Evolutionary conservation across 2,888 invertebrate species (phyloP).

Genomic region (Ormia ochracea): DNA sequence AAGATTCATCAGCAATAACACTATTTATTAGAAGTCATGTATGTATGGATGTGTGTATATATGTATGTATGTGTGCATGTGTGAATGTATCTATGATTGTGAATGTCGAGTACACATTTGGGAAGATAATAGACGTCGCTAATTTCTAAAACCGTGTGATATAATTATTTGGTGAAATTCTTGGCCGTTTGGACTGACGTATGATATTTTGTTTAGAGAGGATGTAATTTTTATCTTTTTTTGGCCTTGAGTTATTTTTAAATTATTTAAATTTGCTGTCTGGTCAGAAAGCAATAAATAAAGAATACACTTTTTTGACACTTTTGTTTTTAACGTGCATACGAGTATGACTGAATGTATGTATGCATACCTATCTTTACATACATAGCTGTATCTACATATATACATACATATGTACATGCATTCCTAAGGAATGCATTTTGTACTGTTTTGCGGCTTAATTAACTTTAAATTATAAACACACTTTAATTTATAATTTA

Average conservation of each 20-base stretch:
- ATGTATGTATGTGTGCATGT: background rate
- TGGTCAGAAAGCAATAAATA: background rate
- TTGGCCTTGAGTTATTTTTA: constrained; percentile 39
- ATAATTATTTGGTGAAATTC: constrained; percentile 13
- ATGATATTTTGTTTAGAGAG: background rate
- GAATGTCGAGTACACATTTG: too few relatives aligned
- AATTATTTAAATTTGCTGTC: constrained; percentile 1
- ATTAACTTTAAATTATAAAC: constrained; percentile 1
- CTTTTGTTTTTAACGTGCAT: constrained; percentile 5
- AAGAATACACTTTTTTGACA: constrained; percentile 16
- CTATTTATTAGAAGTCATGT: constrained; percentile 3
- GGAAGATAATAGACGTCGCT: background rate
- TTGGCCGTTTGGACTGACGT: constrained; percentile 19
- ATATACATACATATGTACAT: too few relatives aligned
- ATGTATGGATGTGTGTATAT: background rate
- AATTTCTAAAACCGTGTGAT: constrained; percentile 1
- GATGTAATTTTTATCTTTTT: background rate
- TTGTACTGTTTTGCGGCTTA: background rate
- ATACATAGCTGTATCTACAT: background rate
- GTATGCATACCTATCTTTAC: background rate
- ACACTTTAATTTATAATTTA: background rate
- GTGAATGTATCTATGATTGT: too few relatives aligned
- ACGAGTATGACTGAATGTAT: too few relatives aligned
- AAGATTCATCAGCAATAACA: constrained; percentile 34
- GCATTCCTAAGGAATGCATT: too few relatives aligned